A percentile compares a stretch with the other conserved stretches of the same genome.
These are phyloP conservation scores for Chaetodon trifasciatus DNA, from an alignment of 2,797 vertebrate genomes.

Conservation along the genomic window DNA sequence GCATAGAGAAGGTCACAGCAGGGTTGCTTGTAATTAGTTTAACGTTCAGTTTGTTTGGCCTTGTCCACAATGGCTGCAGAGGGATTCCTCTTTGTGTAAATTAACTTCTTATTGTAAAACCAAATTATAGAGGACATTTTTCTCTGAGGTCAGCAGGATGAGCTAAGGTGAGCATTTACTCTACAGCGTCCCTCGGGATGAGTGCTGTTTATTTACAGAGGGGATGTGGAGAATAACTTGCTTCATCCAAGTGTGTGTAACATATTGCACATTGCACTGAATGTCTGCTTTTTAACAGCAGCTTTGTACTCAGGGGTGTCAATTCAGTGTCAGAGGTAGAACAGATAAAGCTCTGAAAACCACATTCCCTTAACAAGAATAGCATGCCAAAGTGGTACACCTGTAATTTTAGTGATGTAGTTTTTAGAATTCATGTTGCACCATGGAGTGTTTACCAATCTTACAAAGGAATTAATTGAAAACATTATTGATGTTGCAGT, in stretches of 20 bases:
- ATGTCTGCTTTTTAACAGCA: background rate
- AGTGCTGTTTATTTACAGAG: background rate
- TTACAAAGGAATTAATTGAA: background rate
- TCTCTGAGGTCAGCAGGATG: background rate
- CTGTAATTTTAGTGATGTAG: background rate
- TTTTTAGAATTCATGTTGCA: background rate
- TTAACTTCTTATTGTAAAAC: slow-evolving; percentile 31
- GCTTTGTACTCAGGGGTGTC: background rate
- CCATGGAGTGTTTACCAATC: background rate
- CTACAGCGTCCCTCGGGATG: slow-evolving; percentile 3
- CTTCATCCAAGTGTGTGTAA: background rate
- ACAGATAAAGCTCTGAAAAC: background rate
- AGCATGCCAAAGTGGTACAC: background rate
- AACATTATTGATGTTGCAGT: too few relatives aligned
- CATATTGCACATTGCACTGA: background rate
- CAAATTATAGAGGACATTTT: slow-evolving; percentile 23
- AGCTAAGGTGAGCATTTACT: slow-evolving; percentile 1
- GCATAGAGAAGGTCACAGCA: slow-evolving; percentile 18
- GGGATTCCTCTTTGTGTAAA: slow-evolving; percentile 50
- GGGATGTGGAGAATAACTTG: background rate
- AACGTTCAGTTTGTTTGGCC: slow-evolving; percentile 34
- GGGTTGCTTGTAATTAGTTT: slow-evolving; percentile 35
- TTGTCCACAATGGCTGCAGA: slow-evolving; percentile 29
- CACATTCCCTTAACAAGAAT: background rate
- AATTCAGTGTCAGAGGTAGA: background rate